Base-by-base conservation (phyloP, 2,888 invertebrate species). In the Urechis unicinctus region DNA sequence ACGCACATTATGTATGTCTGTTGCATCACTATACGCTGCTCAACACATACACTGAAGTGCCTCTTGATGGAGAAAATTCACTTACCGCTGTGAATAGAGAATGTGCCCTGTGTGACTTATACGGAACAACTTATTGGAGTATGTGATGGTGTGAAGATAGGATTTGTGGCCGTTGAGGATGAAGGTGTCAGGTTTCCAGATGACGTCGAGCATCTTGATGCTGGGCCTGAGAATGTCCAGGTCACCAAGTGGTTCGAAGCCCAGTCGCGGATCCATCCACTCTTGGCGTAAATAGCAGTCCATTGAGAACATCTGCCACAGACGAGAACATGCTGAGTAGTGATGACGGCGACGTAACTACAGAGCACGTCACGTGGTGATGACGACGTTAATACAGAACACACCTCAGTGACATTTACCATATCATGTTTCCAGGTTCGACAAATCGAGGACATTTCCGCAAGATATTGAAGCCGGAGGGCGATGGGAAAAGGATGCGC, bases 101-200 rank as follows among this genome's bases (percentile, higher is more conserved):
- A 64, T 60, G 30, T 54, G 46, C 2, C 92, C 92, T 69, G 91
- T 87, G 74, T 89, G 88, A 67, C 86, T 87, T 66, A 94, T 87
- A 61, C 94, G 81, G 46, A 94, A 81, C 64, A 94, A 80, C 78
- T 93, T 91, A 78, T 94, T 94, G 0, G 92, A 92, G 25, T 90
- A 90, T 1, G 94, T 93, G 66, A 94, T 91, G 29, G 91, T 91
- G 79, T 94, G 94, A 45, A 94, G 88, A 71, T 93, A 92, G 21
- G 91, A 91, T 66, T 91, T 88, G 73, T 91, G 91, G 29, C 93
- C 93, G 75, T 94, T 93, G 79, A 91, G 89, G 78, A 93, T 91
- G 58, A 72, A 74, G 1, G 93, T 93, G 79, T 93, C 94, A 0
- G 93, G 93, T 61, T 91, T 84, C 94, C 94, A 94, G 70, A 94